These are phyloP conservation scores for Nowickia ferox DNA, from an alignment of 2,888 invertebrate genomes.

Conservation along the genomic window DNA sequence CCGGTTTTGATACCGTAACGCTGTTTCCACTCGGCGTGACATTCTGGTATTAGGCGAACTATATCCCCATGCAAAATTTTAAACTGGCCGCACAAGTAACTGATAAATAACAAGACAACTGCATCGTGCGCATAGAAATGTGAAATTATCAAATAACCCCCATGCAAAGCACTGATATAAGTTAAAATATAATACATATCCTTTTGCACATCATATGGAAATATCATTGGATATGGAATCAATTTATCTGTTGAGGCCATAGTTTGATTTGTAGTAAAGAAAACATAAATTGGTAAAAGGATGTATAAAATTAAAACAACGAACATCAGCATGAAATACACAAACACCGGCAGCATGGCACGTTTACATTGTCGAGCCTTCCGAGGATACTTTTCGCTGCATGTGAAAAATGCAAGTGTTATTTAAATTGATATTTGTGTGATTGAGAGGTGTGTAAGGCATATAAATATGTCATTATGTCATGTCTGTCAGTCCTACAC, in stretches of 20 bases:
- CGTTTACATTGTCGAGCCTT: slow-evolving; percentile 35
- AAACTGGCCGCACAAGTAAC: slow-evolving; percentile 60
- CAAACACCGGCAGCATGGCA: slow-evolving; percentile 24
- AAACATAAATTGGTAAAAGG: slow-evolving; percentile 25
- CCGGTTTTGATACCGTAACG: slow-evolving; percentile 2
- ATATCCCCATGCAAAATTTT: slow-evolving; percentile 53
- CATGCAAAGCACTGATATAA: slow-evolving; percentile 15
- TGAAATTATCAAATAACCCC: slow-evolving; percentile 39
- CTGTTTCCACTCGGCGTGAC: slow-evolving; percentile 55
- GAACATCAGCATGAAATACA: slow-evolving; percentile 11
- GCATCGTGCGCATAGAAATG: slow-evolving; percentile 61
- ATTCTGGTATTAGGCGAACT: slow-evolving; percentile 57
- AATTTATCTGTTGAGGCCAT: slow-evolving; percentile 47
- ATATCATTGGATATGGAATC: slow-evolving; percentile 59
- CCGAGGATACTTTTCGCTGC: slow-evolving; percentile 34
- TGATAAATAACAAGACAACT: slow-evolving; percentile 44
- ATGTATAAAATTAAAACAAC: slow-evolving; percentile 29
- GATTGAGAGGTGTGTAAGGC: not conserved
- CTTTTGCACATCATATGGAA: slow-evolving; percentile 45
- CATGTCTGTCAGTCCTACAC: too few species aligned
- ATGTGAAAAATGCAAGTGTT: not conserved
- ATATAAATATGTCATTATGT: too few species aligned
- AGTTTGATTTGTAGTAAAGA: slow-evolving; percentile 39
- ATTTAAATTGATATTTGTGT: not conserved
- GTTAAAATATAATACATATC: slow-evolving; percentile 22